Evolutionary conservation across 1,140 invertebrate genomes (phyloP).

Genomic region (Homalodisca vitripennis): DNA sequence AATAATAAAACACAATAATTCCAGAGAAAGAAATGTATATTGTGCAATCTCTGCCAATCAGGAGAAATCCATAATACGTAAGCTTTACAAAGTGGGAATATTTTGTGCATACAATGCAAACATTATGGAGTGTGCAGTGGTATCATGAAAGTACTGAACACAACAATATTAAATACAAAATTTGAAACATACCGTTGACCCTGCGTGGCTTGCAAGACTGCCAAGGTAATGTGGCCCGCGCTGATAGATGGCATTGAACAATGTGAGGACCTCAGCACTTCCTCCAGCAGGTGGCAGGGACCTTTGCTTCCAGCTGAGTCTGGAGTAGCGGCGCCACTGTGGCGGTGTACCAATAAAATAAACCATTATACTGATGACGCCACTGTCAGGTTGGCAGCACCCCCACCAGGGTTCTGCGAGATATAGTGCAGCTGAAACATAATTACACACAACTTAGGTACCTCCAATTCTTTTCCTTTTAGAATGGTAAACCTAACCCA

Average conservation of each 20-base stretch:
- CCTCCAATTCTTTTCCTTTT: no score
- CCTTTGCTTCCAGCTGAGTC: constrained; percentile 91
- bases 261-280: constrained; percentile 86
- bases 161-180: no score
- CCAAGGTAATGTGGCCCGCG: constrained; percentile 90
- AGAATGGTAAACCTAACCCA: no score
- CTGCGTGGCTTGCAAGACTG: constrained; percentile 79
- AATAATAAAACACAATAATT: no score
- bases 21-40: no score
- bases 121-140: no score
- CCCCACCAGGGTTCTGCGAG: constrained; percentile 92
- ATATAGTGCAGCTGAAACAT: constrained; percentile 82
- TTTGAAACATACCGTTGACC: constrained; percentile 57
- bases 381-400: constrained; percentile 80
- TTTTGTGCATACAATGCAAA: no score
- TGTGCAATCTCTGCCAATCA: no score
- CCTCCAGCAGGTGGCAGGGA: constrained; percentile 83
- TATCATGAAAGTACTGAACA: no score
- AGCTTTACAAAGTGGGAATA: no score
- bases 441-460: no score
- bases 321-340: constrained; percentile 81
- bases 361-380: constrained; percentile 91
- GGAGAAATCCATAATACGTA: no score
- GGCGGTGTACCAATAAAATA: constrained; percentile 90
- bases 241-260: constrained; percentile 78